These are phyloP conservation scores for Crenuchus spilurus DNA, from an alignment of 2,797 vertebrate genomes.

Conservation along the genomic window DNA sequence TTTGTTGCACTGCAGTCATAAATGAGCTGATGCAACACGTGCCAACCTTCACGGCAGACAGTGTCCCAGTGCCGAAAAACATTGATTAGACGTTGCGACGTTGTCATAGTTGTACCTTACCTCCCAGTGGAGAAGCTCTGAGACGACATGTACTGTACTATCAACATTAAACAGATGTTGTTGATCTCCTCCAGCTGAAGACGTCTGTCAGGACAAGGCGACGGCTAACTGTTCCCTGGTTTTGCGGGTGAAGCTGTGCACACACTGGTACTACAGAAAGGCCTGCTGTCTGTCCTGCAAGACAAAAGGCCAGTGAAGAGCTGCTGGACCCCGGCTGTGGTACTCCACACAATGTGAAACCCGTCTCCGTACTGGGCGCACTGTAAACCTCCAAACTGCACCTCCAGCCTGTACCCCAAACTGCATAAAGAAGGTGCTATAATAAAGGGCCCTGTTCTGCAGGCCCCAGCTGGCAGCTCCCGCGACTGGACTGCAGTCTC, in stretches of 20 bases:
- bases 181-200: slow-evolving; percentile 61
- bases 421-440: slow-evolving; percentile 48
- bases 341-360: slow-evolving; percentile 42
- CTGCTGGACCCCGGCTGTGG: slow-evolving; percentile 26
- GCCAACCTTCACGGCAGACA: too few species aligned
- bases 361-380: slow-evolving; percentile 40
- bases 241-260: slow-evolving; percentile 86
- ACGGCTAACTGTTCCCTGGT: slow-evolving; percentile 83
- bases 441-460: slow-evolving; percentile 32
- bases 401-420: slow-evolving; percentile 5
- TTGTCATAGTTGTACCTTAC: too few species aligned
- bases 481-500: slow-evolving; percentile 40
- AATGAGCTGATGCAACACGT: too few species aligned
- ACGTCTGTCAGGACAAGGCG: slow-evolving; percentile 80
- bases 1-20: too few species aligned
- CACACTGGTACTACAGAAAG: slow-evolving; percentile 87
- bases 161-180: not conserved
- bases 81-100: too few species aligned
- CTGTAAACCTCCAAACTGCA: slow-evolving; percentile 35
- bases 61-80: too few species aligned
- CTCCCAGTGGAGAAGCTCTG: too few species aligned
- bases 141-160: not conserved
- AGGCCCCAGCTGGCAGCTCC: slow-evolving; percentile 52
- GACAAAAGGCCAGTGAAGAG: slow-evolving; percentile 67
- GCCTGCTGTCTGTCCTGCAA: slow-evolving; percentile 85